Evolutionary conservation across 2,888 invertebrate genomes (phyloP).

Genomic region (Eilema caniola): DNA sequence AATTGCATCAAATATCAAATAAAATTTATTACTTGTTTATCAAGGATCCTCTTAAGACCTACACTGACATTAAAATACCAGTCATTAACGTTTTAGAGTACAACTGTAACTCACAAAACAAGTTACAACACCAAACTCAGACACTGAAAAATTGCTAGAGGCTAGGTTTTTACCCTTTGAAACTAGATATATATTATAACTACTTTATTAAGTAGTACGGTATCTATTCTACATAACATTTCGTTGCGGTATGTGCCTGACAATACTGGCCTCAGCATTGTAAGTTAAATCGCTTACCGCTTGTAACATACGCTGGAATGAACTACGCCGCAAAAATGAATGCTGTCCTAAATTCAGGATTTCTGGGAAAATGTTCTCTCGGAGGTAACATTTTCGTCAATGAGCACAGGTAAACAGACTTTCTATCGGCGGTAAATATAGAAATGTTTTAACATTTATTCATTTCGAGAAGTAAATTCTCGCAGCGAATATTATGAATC

Average conservation of each 20-base stretch:
- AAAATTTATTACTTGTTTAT: too few relatives aligned
- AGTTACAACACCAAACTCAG: too few relatives aligned
- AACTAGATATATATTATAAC: too few relatives aligned
- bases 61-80: too few relatives aligned
- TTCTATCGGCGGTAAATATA: background rate
- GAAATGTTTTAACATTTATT: background rate
- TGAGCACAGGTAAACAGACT: conserved; percentile 11
- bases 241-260: background rate
- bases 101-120: too few relatives aligned
- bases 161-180: too few relatives aligned
- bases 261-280: background rate
- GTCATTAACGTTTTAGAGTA: too few relatives aligned
- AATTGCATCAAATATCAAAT: too few relatives aligned
- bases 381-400: conserved; percentile 25
- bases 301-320: conserved; percentile 24
- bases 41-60: too few relatives aligned
- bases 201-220: too few relatives aligned
- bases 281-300: conserved; percentile 20
- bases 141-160: too few relatives aligned
- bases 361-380: conserved; percentile 18
- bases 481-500: background rate
- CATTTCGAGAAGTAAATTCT: background rate
- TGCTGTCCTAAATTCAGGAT: conserved; percentile 22
- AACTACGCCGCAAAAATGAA: conserved; percentile 33
- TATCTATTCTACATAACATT: too few relatives aligned